Base-by-base conservation (phyloP, 2,797 vertebrate genomes). In the Oreochromis mossambicus region DNA sequence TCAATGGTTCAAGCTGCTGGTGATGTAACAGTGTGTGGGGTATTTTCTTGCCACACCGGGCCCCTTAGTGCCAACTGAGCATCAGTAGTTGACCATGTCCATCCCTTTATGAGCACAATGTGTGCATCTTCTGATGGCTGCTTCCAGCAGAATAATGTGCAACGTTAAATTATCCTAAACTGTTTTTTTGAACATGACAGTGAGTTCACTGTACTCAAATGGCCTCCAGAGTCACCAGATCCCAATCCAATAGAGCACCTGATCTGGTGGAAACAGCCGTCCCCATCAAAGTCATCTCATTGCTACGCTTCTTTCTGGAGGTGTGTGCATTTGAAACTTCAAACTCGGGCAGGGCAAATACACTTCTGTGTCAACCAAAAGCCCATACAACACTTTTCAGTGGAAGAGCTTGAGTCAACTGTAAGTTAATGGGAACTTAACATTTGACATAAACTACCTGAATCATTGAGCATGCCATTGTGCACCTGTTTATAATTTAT, bases 221-320 rank as follows among this genome's bases (percentile, higher is more conserved):
- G 26, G 15, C 8, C 56, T 61, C 56, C 56, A 61, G 29, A 32
- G 29, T 34, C 29, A 61, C 56, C 17, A 29, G 29, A 61, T 34
- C 29, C 1, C 15, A 19, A 41, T 66, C 34, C n/a, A 38, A 21
- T 38, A 1, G 61, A 66, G n/a, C 61, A 41, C 61, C 12, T 41
- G 81, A 87, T 87, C 54, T 86, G 54, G 83, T 92, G 85, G 56
- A 91, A 90, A 7, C 13, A 43, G 14, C 21, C 8, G 1, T 26
- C 38, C n/a, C 38, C 38, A 13, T 50, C 70, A 75, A 50, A 32
- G 46, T 75, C 17, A 50, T 50, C 48, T 50, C 26, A 75, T n/a
- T 75, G 70, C 26, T 50, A 32, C 2, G 17, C 3, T 75, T 50
- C 15, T 48, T 73, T 48, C 68, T 75, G 68, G 46, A 50, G 70